Percentiles rank a stretch among this genome's conserved stretches.
These are phyloP conservation scores for Anthoscopus minutus DNA, from an alignment of 2,113 vertebrate species.

Conservation along the genomic window DNA sequence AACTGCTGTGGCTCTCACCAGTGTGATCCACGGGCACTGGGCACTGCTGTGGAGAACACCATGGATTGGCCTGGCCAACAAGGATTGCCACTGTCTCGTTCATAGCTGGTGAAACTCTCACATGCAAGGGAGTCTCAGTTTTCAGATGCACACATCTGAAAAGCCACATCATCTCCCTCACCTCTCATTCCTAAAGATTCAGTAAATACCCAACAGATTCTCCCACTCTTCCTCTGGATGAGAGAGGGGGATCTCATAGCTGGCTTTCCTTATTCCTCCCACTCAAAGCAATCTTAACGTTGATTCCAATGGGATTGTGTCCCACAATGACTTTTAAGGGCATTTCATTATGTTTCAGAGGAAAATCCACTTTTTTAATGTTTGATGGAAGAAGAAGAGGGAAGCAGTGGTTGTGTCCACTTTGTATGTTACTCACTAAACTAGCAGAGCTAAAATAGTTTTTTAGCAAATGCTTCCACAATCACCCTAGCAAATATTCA, in stretches of 20 bases:
- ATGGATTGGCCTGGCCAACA: neutral
- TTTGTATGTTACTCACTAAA: neutral
- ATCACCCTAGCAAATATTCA: neutral
- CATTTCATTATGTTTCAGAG: neutral
- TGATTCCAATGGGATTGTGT: neutral
- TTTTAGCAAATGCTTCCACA: neutral
- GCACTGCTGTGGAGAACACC: neutral
- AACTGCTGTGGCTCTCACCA: neutral
- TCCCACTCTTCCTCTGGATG: neutral
- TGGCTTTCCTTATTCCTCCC: neutral
- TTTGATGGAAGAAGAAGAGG: neutral
- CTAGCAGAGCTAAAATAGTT: neutral
- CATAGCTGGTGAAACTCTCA: neutral
- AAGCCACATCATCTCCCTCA: neutral
- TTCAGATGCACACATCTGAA: accelerated
- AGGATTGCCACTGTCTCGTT: neutral
- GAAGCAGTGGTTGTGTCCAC: neutral
- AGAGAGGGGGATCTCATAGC: neutral
- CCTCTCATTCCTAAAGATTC: neutral
- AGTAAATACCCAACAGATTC: neutral
- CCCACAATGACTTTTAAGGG: neutral
- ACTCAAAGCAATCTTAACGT: neutral
- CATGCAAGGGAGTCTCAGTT: neutral
- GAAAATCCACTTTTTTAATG: neutral
- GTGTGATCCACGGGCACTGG: neutral